Evolutionary conservation across 1,140 invertebrate genomes (phyloP), one percentile per base, ranked within the genome.

Genomic region (Leptopilina boulardi): DNA sequence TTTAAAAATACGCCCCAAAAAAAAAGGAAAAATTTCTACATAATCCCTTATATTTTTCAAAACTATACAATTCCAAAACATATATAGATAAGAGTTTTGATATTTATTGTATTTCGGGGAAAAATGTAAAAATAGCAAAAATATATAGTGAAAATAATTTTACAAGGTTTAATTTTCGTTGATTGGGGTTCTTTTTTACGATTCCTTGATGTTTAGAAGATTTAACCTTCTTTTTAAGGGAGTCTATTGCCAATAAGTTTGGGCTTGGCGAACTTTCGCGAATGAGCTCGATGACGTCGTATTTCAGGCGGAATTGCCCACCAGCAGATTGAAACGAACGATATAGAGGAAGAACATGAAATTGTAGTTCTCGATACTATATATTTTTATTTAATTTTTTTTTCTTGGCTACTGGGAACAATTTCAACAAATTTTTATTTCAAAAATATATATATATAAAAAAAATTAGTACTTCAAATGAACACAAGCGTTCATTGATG

Each of bases 241-340:
- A 82, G 77, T 77, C 81, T 75, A 79, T 80, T 82, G 80, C 86
- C 85, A 85, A 85, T 85, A 86, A 84, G 83, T 79, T 72, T n/a
- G n/a, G 71, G 78, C 75, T 80, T 82, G 73, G 77, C 54, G 72
- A 82, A 76, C 76, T 76, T n/a, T 86, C 86, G 85, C 86, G 84
- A 90, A 89, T 84, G 86, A 89, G 86, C 87, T 84, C 83, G 89
- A 89, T 88, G 90, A 90, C 88, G 85, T 90, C 90, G 90, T 91
- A 91, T 90, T 91, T 91, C 89, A 91, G 86, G 71, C 81, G 84
- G 88, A 91, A 91, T 91, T 91, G 89, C 90, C 87, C 82, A 85
- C 77, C 87, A 76, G 85, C 87, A 91, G 89, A 91, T 91, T 91
- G 89, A 89, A n/a, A 87, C 87, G 87, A 87, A 90, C 89, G 90